Conservation (phyloP, 2,797 vertebrate species). For the Oreonectes daqikongensis region DNA sequence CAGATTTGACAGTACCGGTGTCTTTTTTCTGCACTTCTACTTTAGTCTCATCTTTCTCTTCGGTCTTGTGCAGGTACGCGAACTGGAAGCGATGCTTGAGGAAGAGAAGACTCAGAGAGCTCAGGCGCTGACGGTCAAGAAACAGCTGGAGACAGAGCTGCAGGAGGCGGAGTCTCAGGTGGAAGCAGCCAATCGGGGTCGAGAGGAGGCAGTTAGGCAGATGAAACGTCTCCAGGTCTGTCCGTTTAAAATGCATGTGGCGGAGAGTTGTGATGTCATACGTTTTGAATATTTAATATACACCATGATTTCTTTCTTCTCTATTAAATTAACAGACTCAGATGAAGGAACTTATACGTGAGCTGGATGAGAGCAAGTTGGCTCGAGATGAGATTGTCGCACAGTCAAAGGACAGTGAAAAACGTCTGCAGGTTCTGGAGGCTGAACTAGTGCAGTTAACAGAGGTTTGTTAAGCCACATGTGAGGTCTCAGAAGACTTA, state of each 20-base stretch:
- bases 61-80: constrained; percentile 76
- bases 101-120: constrained; percentile 87
- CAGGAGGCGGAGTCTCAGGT: constrained; percentile 84
- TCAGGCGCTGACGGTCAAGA: constrained; percentile 79
- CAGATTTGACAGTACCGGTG: too few species aligned
- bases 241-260: not conserved
- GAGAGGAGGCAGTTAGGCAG: constrained; percentile 86
- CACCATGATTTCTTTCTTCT: not conserved
- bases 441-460: constrained; percentile 86
- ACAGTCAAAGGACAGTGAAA: constrained; percentile 85
- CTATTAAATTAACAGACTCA: constrained; percentile 75
- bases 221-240: constrained; percentile 82
- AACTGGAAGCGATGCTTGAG: constrained; percentile 86
- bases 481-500: constrained; percentile 15
- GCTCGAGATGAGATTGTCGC: constrained; percentile 82
- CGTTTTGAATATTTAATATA: too few species aligned
- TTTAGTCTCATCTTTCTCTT: not conserved
- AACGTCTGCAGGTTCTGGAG: constrained; percentile 87
- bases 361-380: constrained; percentile 84
- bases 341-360: constrained; percentile 87
- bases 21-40: constrained; percentile 5
- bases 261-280: not conserved
- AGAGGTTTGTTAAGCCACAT: constrained; percentile 74
- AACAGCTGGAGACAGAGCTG: constrained; percentile 87
- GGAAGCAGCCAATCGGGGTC: constrained; percentile 76